A percentile compares a stretch with the other conserved stretches of the same genome.
Evolutionary conservation across 2,113 vertebrate species (phyloP).

Genomic region (Bufo gargarizans): DNA sequence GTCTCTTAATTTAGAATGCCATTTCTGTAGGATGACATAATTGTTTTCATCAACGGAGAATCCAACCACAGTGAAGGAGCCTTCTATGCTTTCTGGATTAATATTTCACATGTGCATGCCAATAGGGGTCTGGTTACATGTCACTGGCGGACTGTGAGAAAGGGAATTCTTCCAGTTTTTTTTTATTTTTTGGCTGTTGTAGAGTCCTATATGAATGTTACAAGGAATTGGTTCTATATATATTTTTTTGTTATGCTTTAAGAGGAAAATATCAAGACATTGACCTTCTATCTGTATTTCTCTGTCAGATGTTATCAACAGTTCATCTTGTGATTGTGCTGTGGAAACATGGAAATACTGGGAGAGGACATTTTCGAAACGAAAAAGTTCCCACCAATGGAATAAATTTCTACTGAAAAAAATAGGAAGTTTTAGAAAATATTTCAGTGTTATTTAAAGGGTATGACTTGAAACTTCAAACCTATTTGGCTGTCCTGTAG

Average conservation of each 20-base stretch:
- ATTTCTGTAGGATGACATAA: constrained; percentile 48
- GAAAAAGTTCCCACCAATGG: too few species aligned
- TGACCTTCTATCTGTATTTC: background rate
- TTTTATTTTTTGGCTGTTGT: background rate
- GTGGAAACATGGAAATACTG: too few species aligned
- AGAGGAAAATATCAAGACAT: background rate
- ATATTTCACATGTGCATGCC: constrained; percentile 35
- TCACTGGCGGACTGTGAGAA: constrained; percentile 21
- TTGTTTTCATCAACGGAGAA: constrained; percentile 47
- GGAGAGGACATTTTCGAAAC: too few species aligned
- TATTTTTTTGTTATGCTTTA: background rate
- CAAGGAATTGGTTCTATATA: background rate
- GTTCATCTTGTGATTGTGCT: too few species aligned
- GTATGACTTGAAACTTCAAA: too few species aligned
- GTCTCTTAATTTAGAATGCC: constrained; percentile 37
- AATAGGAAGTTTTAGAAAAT: too few species aligned
- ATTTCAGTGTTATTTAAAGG: too few species aligned
- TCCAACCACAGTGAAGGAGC: constrained; percentile 1
- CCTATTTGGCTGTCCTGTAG: too few species aligned
- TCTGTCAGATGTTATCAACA: too few species aligned
- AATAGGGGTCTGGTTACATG: constrained; percentile 20
- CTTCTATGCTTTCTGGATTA: constrained; percentile 9
- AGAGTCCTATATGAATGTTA: background rate
- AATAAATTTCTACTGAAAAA: too few species aligned
- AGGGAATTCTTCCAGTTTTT: background rate